Base-by-base conservation (phyloP, 2,797 vertebrate species). In the Kryptolebias ocellatus region DNA sequence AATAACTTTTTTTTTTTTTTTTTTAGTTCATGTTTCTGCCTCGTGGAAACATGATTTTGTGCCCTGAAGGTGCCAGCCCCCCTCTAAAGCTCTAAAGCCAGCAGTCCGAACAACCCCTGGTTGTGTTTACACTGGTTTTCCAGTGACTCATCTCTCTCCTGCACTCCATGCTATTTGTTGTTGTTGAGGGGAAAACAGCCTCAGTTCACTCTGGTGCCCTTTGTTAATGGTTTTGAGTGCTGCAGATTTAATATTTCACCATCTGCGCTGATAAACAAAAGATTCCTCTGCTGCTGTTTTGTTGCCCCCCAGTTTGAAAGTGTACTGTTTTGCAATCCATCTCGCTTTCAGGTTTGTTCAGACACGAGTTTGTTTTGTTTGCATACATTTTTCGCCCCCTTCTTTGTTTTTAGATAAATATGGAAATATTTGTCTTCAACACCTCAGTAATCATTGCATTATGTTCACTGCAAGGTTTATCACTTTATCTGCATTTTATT, bases 61-160 rank as follows among this genome's bases (percentile, higher is more conserved):
- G 4, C 29, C 24, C 2, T 59, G 34, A 52, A 67, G 3, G 16
- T 12, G 10, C 11, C 29, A 14, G 11, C n/a, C n/a, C 34, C 15
- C 2, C 20, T 24, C 20, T 24, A 24, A 24, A 24, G 20, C 20
- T 28, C 15, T 56, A 5, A 57, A 45, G 3, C 27, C 50, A 29
- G 8, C 8, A 53, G 27, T 31, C 53, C 15, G 42, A 72, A 67
- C 50, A 67, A 68, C 51, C 67, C 28, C 54, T 17, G 4, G 46
- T 27, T 64, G 51, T 83, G 78, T 81, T 76, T 82, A 64, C n/a
- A 2, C 51, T 78, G 64, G 27, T 62, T 64, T 68, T 53, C 56
- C 76, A 70, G 52, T 82, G 79, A 88, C 69, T 84, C 82, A 79
- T 64, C 54, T 42, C 39, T 57, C n/a, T 55, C 11, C 59, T 58